A percentile compares a stretch with the other conserved stretches of the same genome.
phyloP scores from a whole-genome alignment of 2,797 vertebrate genomes.

The Nyctalus aviator region DNA sequence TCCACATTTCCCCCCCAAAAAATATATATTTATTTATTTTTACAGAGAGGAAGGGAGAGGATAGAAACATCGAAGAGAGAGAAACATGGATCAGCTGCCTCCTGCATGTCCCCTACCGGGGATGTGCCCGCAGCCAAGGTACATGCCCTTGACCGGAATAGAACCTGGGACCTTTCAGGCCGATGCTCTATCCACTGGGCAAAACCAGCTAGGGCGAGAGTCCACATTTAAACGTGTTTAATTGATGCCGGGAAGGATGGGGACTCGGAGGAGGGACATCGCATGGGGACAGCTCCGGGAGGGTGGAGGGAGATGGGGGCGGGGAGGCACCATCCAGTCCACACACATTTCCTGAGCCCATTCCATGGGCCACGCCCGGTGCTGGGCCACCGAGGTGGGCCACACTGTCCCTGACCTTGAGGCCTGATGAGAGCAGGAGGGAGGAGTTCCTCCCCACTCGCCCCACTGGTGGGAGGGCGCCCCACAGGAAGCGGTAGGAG shows the following conservation, averaged over 20 bases:
- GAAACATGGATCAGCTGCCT: too few relatives aligned
- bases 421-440: background rate
- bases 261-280: background rate
- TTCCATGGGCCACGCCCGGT: background rate
- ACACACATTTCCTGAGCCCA: fast-evolving
- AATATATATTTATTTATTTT: too few relatives aligned
- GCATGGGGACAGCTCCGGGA: background rate
- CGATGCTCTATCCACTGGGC: too few relatives aligned
- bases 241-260: background rate
- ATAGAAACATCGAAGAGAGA: too few relatives aligned
- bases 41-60: too few relatives aligned
- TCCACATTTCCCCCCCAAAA: too few relatives aligned
- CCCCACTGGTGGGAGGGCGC: fast-evolving
- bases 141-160: too few relatives aligned
- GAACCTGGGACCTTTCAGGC: too few relatives aligned
- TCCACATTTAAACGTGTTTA: too few relatives aligned
- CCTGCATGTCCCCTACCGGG: too few relatives aligned
- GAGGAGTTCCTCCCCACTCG: fast-evolving
- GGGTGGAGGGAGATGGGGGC: fast-evolving
- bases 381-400: background rate
- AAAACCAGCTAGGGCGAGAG: too few relatives aligned
- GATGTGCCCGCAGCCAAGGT: too few relatives aligned
- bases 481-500: fast-evolving
- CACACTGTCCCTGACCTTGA: background rate
- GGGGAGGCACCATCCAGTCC: background rate